These are phyloP conservation scores for Clarias pachynema DNA, from an alignment of 2,797 vertebrate genomes.

Conservation along the genomic window DNA sequence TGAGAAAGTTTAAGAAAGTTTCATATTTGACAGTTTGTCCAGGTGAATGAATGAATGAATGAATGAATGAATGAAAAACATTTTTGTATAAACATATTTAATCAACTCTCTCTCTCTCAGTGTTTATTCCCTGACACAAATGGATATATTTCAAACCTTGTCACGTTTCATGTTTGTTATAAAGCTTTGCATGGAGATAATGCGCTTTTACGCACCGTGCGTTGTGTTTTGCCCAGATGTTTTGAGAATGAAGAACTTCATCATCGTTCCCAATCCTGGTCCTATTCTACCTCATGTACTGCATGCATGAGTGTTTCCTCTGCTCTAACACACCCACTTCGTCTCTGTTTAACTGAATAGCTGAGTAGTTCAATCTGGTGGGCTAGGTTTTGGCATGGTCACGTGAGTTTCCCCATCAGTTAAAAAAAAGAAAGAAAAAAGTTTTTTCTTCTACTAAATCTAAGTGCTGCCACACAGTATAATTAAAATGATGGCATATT, in stretches of 20 bases:
- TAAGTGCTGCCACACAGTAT: not conserved
- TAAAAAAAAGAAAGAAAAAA: slow-evolving; percentile 17
- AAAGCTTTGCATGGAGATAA: not conserved
- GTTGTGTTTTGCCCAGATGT: slow-evolving; percentile 20
- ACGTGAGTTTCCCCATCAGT: not conserved
- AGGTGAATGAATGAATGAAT: not conserved
- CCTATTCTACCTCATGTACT: not conserved
- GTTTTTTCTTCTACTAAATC: not conserved
- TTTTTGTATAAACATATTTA: not conserved
- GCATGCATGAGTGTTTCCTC: not conserved
- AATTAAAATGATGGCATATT: not conserved
- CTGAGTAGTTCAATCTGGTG: not conserved
- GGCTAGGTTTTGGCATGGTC: slow-evolving; percentile 7
- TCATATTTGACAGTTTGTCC: not conserved
- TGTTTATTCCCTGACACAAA: not conserved
- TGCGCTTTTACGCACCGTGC: slow-evolving; percentile 24
- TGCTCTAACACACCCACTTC: not conserved
- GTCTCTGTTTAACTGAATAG: not conserved
- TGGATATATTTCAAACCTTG: not conserved
- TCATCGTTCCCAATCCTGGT: not conserved
- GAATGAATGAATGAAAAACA: not conserved
- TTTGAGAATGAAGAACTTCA: slow-evolving; percentile 33
- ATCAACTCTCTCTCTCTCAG: not conserved
- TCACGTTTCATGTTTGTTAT: not conserved
- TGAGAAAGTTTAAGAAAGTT: not conserved